A percentile compares a stretch with the other conserved stretches of the same genome.
phyloP scores from a whole-genome alignment of 2,797 vertebrate genomes.

The Kryptolebias ocellatus region DNA sequence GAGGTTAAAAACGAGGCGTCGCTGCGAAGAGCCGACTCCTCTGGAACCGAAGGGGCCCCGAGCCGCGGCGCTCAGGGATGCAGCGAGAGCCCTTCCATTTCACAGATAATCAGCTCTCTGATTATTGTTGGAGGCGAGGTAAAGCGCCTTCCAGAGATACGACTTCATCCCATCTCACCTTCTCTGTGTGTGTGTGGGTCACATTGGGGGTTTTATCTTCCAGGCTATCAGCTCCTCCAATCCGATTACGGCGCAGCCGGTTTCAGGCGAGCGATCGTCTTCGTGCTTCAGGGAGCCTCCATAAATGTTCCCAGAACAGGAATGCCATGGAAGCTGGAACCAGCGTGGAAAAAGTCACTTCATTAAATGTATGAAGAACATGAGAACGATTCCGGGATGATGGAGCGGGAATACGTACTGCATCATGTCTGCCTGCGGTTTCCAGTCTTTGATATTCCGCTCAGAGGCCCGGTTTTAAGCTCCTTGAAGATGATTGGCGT shows the following conservation, averaged over 20 bases:
- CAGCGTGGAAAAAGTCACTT: slow-evolving; percentile 42
- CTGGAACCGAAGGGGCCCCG: slow-evolving; percentile 29
- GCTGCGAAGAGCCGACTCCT: background rate
- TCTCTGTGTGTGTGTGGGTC: slow-evolving; percentile 38
- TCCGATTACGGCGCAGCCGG: slow-evolving; percentile 67
- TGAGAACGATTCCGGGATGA: slow-evolving; percentile 60
- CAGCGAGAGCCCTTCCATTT: slow-evolving; percentile 37
- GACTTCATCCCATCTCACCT: slow-evolving; percentile 34
- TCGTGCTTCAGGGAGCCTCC: slow-evolving; percentile 46
- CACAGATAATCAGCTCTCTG: slow-evolving; percentile 48
- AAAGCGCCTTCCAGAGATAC: slow-evolving; percentile 38
- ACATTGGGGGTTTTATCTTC: slow-evolving; percentile 63
- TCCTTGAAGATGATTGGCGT: slow-evolving; percentile 74
- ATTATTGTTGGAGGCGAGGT: slow-evolving; percentile 56
- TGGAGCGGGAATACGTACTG: slow-evolving; percentile 55
- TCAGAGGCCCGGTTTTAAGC: slow-evolving; percentile 63
- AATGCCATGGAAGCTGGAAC: background rate
- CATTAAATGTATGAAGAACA: slow-evolving; percentile 66
- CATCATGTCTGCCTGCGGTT: slow-evolving; percentile 56
- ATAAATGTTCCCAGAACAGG: slow-evolving; percentile 48
- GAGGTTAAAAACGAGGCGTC: slow-evolving; percentile 17
- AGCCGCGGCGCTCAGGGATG: slow-evolving; percentile 19
- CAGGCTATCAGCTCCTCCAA: slow-evolving; percentile 62
- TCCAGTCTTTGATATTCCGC: slow-evolving; percentile 68
- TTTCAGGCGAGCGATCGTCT: slow-evolving; percentile 48